Evolutionary conservation across 2,888 invertebrate species (phyloP), one percentile per base, ranked within the genome.

Genomic region (Chloroclysta siterata): DNA sequence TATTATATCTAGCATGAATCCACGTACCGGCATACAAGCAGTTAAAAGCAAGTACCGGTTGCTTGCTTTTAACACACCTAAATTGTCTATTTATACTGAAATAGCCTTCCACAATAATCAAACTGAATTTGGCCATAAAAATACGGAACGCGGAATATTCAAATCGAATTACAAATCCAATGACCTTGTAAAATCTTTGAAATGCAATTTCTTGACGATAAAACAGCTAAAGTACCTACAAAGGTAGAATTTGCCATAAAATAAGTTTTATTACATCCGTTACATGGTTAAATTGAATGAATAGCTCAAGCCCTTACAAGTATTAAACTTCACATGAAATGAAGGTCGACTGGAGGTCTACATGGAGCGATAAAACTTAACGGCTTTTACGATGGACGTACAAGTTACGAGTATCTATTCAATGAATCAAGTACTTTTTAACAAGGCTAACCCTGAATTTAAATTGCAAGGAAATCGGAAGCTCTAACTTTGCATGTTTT

Each of bases 401-500:
- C 53, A 14, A 10, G n/a, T 51, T 50, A 55, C 44, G 41, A 53
- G 39, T 28, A 53, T 33, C 47, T 46, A 57, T 47, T 22, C 7
- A 11, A 61, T 56, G 56, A 57, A 65, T 56, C 53, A 22, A 36
- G 46, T 56, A 47, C 29, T 52, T 1, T 33, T 33, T 33, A 44
- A 44, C 33, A 10, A 56, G 42, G 10, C 63, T 68, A 72, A 70
- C 68, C 66, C 68, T 69, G 66, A 65, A 63, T 70, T 65, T 65
- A 59, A 59, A 67, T 70, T 47, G 68, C 47, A 39, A 67, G 67
- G 65, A 63, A 69, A 66, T 58, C 51, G 8, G 28, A 8, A 47
- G 53, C 61, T 60, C 61, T 8, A 51, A 41, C 52, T 63, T 66
- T 63, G 54, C 55, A 46, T 53, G 60, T 28, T 41, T 50, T 50